Percentiles rank a stretch among this genome's conserved stretches.
These are phyloP conservation scores for Drosophila nigrodunni DNA, from an alignment of 1,140 invertebrate species.

Conservation along the genomic window DNA sequence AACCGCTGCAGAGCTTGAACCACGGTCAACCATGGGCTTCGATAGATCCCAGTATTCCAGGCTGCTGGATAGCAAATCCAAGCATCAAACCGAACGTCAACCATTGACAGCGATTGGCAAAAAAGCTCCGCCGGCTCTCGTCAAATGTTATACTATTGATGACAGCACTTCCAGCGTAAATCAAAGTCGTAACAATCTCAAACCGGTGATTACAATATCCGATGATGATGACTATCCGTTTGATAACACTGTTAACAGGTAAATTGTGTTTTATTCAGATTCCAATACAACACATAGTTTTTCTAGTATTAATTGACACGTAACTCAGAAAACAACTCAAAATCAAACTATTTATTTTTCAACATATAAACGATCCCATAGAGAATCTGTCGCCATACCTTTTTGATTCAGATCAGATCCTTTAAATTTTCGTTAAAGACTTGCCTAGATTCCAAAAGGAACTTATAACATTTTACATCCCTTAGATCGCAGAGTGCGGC, in stretches of 20 bases:
- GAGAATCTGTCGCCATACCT: too few relatives aligned
- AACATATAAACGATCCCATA: too few relatives aligned
- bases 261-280: not conserved
- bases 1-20: not conserved
- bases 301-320: too few relatives aligned
- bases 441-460: too few relatives aligned
- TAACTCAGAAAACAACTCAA: too few relatives aligned
- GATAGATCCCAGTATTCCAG: slow-evolving; percentile 22
- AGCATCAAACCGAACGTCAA: not conserved
- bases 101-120: slow-evolving; percentile 2
- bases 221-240: not conserved
- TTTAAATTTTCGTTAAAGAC: too few relatives aligned
- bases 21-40: not conserved
- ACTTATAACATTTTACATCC: too few relatives aligned
- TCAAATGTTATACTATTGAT: not conserved
- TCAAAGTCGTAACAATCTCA: not conserved
- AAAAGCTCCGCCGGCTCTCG: slow-evolving; percentile 6
- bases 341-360: too few relatives aligned
- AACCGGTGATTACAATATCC: not conserved
- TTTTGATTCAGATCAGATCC: too few relatives aligned
- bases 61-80: slow-evolving; percentile 2
- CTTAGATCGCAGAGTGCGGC: not conserved
- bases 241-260: not conserved
- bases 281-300: not conserved
- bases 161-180: slow-evolving; percentile 8